These are phyloP conservation scores for Ypsolopha sequella DNA, from an alignment of 2,888 invertebrate genomes.

Conservation along the genomic window DNA sequence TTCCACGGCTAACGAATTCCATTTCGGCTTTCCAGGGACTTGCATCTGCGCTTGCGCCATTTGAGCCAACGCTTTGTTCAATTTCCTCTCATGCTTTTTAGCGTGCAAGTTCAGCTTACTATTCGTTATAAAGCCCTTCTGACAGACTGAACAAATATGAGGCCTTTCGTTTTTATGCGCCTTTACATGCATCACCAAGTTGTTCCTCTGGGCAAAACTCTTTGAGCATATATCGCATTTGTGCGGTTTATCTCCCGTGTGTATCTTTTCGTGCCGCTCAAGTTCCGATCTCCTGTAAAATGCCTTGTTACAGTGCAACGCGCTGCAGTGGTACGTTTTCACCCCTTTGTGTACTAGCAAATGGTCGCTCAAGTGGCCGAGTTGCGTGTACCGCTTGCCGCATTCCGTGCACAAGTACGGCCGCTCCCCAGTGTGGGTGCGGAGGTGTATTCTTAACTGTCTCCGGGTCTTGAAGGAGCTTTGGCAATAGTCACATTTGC, in stretches of 20 bases:
- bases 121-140: neutral
- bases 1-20: too few relatives aligned
- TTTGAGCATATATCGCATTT: constrained; percentile 1
- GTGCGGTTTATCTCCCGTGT: constrained; percentile 6
- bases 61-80: neutral
- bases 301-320: neutral
- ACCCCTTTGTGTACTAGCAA: constrained; percentile 6
- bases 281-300: constrained; percentile 2
- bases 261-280: constrained; percentile 3
- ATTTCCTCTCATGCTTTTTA: neutral
- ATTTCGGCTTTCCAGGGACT: too few relatives aligned
- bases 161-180: neutral
- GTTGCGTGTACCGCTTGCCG: constrained; percentile 9
- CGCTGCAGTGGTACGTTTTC: neutral
- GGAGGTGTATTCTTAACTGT: neutral
- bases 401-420: constrained; percentile 3
- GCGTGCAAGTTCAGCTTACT: neutral
- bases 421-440: neutral
- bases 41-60: neutral
- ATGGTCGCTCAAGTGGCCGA: constrained; percentile 7
- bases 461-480: neutral
- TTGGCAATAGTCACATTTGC: neutral
- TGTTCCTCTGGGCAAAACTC: constrained; percentile 4
- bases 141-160: neutral
- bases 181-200: constrained; percentile 2